Evolutionary conservation across 2,113 vertebrate genomes (phyloP), one percentile per base, ranked within the genome.

Genomic region (Uropsilus gracilis): DNA sequence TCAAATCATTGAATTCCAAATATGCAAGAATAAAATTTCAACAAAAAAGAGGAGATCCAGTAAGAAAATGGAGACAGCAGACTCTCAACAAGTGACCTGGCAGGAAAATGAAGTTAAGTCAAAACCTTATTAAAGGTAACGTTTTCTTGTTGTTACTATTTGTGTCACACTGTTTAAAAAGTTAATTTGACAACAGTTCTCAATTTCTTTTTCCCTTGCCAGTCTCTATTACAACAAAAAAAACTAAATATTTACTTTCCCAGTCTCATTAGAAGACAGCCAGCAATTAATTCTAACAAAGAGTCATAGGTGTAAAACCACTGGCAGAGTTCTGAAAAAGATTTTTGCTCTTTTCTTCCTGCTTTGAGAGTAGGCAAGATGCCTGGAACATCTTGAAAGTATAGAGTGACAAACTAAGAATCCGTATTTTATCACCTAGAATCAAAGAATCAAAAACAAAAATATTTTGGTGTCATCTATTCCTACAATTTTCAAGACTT

Each of bases 81-180:
- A 66, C 26, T 63, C 86, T 83, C n/a, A 83, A 53, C 34, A 84
- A 89, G 37, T 89, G 28, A 92, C 34, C n/a, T 73, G 46, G 30
- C n/a, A 90, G n/a, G 44, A 75, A 92, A 91, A 73, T 53, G 46
- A 68, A 89, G 39, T 42, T 20, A 42, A 10, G 26, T 88, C 50
- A 92, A 92, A 95, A 90, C 20, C 18, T 59, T 78, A 78, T 30
- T 85, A 89, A 30, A 50, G 16, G 46, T 89, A 89, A 85, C 77
- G 2, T 32, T 57, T 92, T 77, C 76, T 86, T 44, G 8, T 69
- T 77, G 44, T 30, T 95, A 39, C 59, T 86, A 57, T 91, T 44
- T 95, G 22, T 59, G 24, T 75, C 66, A 90, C 28, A 28, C 6
- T 46, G 16, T 24, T 61, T 81, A 59, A 37, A n/a, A 22, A 48